These are phyloP conservation scores for Apodemus agrarius DNA, from an alignment of 2,797 vertebrate genomes.

Conservation along the genomic window DNA sequence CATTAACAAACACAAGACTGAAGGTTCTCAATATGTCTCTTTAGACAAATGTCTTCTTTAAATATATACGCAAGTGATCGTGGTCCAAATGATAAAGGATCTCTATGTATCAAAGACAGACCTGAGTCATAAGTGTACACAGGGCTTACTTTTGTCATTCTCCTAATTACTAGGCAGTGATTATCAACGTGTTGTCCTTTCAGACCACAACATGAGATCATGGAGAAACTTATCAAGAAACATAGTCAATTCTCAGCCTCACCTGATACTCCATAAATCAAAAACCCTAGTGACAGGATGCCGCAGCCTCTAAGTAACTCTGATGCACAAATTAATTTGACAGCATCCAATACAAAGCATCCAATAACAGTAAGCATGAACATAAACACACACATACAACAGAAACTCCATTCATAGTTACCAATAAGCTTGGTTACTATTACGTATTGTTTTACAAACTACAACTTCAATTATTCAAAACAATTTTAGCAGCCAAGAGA, in stretches of 20 bases:
- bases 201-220: slow-evolving; percentile 18
- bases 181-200: neutral
- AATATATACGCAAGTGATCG: neutral
- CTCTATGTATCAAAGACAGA: slow-evolving; percentile 32
- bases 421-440: slow-evolving; percentile 31
- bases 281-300: slow-evolving; percentile 13
- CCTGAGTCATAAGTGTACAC: neutral
- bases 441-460: slow-evolving; percentile 28
- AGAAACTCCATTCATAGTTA: slow-evolving; percentile 38
- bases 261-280: slow-evolving; percentile 32
- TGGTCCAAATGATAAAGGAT: slow-evolving; percentile 12
- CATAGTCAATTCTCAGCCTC: neutral
- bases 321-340: neutral
- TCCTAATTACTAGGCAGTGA: neutral
- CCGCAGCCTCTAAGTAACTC: neutral
- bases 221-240: slow-evolving; percentile 39
- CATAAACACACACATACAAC: neutral
- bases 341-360: neutral
- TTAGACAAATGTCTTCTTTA: neutral
- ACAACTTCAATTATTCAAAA: slow-evolving; percentile 8
- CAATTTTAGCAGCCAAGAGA: neutral
- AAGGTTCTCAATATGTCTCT: slow-evolving; percentile 15
- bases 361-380: neutral
- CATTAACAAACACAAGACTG: neutral
- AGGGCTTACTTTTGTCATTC: neutral